Conservation (phyloP, 2,888 invertebrate species). For the Synanthedon vespiformis region DNA sequence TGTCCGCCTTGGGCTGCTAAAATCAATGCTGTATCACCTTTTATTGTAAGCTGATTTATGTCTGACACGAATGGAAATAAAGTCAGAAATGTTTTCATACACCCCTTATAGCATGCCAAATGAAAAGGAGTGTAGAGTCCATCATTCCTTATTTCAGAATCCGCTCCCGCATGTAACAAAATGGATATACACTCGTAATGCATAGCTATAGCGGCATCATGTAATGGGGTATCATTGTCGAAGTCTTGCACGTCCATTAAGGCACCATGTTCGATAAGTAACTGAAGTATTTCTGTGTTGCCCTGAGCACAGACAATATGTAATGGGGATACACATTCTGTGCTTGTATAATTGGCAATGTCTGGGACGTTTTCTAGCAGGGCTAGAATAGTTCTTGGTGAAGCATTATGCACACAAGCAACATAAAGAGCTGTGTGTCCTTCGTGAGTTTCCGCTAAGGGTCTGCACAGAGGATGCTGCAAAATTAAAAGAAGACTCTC, state of each 20-base stretch:
- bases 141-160: constrained; percentile 47
- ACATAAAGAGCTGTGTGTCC: constrained; percentile 61
- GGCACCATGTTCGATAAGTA: constrained; percentile 50
- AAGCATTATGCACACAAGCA: constrained; percentile 43
- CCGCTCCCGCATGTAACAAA: constrained; percentile 52
- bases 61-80: constrained; percentile 44
- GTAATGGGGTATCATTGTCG: constrained; percentile 62
- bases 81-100: constrained; percentile 31
- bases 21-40: constrained; percentile 47
- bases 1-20: constrained; percentile 37
- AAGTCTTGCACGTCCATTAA: constrained; percentile 54
- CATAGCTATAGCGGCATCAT: constrained; percentile 44
- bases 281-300: constrained; percentile 38
- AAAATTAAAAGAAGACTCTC: constrained; percentile 44
- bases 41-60: constrained; percentile 36
- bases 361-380: constrained; percentile 41
- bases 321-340: constrained; percentile 56
- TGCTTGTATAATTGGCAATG: constrained; percentile 55
- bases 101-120: constrained; percentile 52
- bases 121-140: constrained; percentile 50
- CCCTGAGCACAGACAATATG: constrained; percentile 53
- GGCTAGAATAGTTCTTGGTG: constrained; percentile 38
- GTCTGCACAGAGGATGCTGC: constrained; percentile 36
- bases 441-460: constrained; percentile 53
- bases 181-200: constrained; percentile 34